phyloP scores from a whole-genome alignment of 2,113 vertebrate genomes.

The Apistogramma diplotaenia region DNA sequence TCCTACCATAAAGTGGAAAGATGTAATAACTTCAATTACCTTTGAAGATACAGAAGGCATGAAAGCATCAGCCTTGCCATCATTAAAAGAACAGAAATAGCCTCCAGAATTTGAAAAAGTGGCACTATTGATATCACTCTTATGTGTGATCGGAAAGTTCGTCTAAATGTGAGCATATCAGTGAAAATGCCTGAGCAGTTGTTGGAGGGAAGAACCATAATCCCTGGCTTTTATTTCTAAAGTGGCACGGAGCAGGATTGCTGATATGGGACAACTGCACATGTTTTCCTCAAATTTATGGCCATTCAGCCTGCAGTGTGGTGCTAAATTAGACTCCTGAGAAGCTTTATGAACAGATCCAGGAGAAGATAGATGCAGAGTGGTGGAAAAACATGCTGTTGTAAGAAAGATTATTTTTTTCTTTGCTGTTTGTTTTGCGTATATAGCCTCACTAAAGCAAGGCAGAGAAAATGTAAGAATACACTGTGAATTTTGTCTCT shows the following conservation, averaged over 20 bases:
- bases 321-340: conserved; percentile 32
- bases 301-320: conserved; percentile 10
- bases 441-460: not conserved
- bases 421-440: not conserved
- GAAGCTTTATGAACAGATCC: conserved; percentile 29
- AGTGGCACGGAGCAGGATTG: conserved; percentile 12
- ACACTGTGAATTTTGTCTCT: not conserved
- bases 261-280: conserved; percentile 42
- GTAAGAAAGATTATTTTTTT: not conserved
- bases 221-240: conserved; percentile 43
- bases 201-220: conserved; percentile 14
- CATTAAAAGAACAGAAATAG: conserved; percentile 14
- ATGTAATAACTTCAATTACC: conserved; percentile 12
- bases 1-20: conserved; percentile 7
- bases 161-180: conserved; percentile 7
- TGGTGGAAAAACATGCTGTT: not conserved
- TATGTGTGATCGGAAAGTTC: conserved; percentile 16
- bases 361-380: not conserved
- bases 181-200: not conserved
- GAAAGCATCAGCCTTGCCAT: conserved; percentile 15
- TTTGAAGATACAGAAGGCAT: conserved; percentile 35
- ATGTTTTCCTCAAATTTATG: conserved; percentile 37
- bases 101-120: conserved; percentile 12
- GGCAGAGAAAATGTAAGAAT: conserved; percentile 4
- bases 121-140: not conserved